Percentiles rank a stretch among this genome's conserved stretches.
phyloP scores from a whole-genome alignment of 2,888 invertebrate genomes.

The Cantharis rufa region DNA sequence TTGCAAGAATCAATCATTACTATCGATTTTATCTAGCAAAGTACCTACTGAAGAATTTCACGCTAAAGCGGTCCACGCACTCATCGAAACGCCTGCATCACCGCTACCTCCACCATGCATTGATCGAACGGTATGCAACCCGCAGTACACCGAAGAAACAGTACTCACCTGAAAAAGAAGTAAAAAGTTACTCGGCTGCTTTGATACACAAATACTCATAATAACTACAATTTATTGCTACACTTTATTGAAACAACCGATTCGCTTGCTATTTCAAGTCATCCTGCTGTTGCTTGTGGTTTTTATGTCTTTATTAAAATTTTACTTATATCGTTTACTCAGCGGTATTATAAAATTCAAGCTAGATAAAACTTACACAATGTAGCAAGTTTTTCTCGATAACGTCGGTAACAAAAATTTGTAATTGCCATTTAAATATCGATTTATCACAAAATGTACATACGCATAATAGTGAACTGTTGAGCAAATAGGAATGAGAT shows the following conservation, averaged over 20 bases:
- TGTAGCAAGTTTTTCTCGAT: not conserved
- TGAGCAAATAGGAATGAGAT: constrained; percentile 8
- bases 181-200: not conserved
- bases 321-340: not conserved
- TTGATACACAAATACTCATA: too few relatives aligned
- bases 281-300: not conserved
- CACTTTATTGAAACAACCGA: too few relatives aligned
- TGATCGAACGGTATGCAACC: not conserved
- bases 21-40: not conserved
- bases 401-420: not conserved
- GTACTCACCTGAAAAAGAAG: not conserved
- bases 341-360: not conserved
- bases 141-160: not conserved
- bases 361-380: not conserved
- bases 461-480: not conserved
- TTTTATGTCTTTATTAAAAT: not conserved
- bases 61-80: not conserved
- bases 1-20: not conserved
- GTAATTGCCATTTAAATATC: not conserved
- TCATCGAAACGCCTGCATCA: not conserved
- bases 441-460: not conserved
- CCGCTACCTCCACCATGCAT: not conserved
- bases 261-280: not conserved
- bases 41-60: not conserved
- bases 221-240: not conserved